These are phyloP conservation scores for Endomychus coccineus DNA, from an alignment of 2,888 invertebrate species.

Conservation along the genomic window DNA sequence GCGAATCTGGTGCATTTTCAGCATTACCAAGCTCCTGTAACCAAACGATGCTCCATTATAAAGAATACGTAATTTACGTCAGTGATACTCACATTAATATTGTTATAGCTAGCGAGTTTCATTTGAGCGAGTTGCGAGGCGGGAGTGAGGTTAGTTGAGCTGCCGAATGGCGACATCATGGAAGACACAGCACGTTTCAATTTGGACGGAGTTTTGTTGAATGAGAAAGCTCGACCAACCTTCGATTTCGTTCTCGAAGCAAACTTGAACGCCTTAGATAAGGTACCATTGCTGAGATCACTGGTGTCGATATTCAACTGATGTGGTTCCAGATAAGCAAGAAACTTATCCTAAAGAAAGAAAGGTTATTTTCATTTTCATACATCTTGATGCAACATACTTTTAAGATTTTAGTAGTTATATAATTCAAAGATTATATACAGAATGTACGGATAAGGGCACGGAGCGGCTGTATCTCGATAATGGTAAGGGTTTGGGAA, in stretches of 20 bases:
- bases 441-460: too few relatives aligned
- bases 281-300: conserved; percentile 77
- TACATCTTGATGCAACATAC: too few relatives aligned
- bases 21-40: conserved; percentile 67
- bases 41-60: conserved; percentile 3
- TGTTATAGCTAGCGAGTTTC: conserved; percentile 78
- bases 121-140: conserved; percentile 79
- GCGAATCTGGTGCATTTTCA: conserved; percentile 46
- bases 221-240: conserved; percentile 90
- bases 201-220: conserved; percentile 91
- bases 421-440: too few relatives aligned
- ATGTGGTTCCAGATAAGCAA: conserved; percentile 69
- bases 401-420: too few relatives aligned
- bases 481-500: too few relatives aligned
- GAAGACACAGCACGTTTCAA: conserved; percentile 90
- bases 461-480: too few relatives aligned
- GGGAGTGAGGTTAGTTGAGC: conserved; percentile 74
- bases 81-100: conserved; percentile 72
- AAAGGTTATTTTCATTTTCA: conserved; percentile 4
- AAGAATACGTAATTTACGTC: too few relatives aligned
- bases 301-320: conserved; percentile 83
- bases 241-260: conserved; percentile 76
- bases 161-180: conserved; percentile 87
- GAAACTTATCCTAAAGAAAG: conserved; percentile 63
- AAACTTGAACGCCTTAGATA: conserved; percentile 87